Conservation (phyloP, 2,797 vertebrate genomes). For the Cyclura pinguis region DNA sequence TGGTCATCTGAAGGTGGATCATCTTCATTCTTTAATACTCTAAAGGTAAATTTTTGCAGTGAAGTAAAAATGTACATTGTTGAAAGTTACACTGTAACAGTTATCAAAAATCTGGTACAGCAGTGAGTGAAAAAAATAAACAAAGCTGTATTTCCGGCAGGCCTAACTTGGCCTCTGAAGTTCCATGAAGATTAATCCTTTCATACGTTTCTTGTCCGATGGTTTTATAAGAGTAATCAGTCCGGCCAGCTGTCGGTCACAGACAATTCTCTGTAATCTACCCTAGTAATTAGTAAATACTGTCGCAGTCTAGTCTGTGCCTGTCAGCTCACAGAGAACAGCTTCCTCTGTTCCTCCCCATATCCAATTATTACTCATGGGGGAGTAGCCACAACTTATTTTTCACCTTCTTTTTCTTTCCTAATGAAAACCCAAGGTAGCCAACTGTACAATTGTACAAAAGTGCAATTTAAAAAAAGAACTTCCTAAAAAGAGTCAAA, state of each 20-base stretch:
- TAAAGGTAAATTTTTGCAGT: neutral
- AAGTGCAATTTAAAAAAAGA: neutral
- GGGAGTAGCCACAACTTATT: too few species aligned
- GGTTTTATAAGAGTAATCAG: conserved; percentile 24
- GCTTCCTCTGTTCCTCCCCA: neutral
- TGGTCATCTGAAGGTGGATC: neutral
- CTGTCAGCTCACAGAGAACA: neutral
- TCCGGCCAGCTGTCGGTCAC: neutral
- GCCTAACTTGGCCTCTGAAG: neutral
- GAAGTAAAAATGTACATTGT: neutral
- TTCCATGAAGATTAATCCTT: conserved; percentile 14
- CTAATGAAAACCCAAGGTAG: neutral
- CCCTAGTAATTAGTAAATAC: conserved; percentile 23
- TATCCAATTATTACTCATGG: neutral
- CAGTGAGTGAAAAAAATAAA: neutral
- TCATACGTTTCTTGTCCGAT: neutral
- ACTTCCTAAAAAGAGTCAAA: neutral
- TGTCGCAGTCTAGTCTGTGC: neutral
- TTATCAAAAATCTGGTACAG: neutral
- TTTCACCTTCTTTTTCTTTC: neutral
- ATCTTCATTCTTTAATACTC: neutral
- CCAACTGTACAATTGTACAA: neutral
- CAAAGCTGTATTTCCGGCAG: neutral
- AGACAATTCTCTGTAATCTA: conserved; percentile 19
- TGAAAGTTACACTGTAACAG: too few species aligned